phyloP scores from a whole-genome alignment of 2,113 vertebrate species.

The Arizona elegans region DNA sequence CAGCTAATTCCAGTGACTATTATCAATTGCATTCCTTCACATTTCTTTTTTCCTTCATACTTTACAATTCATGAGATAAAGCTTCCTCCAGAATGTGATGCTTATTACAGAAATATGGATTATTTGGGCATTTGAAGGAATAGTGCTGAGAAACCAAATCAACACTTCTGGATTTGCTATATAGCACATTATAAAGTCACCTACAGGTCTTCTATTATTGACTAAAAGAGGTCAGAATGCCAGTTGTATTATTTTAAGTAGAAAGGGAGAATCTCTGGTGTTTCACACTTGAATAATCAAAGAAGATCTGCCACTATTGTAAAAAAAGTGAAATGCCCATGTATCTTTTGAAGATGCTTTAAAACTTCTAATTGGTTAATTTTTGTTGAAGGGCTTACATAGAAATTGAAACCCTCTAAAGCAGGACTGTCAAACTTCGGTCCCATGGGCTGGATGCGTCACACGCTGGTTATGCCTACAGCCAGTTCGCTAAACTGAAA shows the following conservation, averaged over 20 bases:
- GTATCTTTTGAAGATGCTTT: neutral
- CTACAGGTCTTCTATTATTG: neutral
- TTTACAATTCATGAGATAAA: neutral
- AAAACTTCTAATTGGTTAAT: neutral
- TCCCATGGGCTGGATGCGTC: no score
- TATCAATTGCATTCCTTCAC: neutral
- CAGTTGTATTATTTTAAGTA: neutral
- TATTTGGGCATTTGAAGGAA: neutral
- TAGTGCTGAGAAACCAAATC: neutral
- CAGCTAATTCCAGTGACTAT: neutral
- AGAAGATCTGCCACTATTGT: neutral
- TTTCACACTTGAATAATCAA: neutral
- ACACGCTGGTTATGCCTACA: no score
- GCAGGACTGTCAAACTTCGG: neutral
- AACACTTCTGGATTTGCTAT: accelerated
- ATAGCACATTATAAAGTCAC: neutral
- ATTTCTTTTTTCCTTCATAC: neutral
- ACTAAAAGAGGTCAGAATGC: neutral
- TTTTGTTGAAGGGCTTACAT: neutral
- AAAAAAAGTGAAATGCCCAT: neutral
- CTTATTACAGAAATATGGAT: neutral
- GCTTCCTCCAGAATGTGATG: neutral
- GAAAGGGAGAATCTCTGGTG: neutral
- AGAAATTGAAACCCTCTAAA: neutral
- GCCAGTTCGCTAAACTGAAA: no score